Evolutionary conservation across 2,888 invertebrate genomes (phyloP).

Genomic region (Polymixis lichenea): DNA sequence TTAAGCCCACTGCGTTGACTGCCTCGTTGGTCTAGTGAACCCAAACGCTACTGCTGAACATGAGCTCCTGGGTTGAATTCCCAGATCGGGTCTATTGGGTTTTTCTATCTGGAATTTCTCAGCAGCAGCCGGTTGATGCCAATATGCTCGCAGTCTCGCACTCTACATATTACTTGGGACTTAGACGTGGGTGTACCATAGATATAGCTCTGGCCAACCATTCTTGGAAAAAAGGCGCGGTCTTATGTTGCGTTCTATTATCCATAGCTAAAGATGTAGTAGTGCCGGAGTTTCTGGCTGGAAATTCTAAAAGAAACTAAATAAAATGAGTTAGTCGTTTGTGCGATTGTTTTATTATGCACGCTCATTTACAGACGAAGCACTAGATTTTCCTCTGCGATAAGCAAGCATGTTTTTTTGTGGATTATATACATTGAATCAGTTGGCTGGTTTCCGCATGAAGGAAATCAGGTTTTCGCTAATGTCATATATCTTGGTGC

Average conservation of each 20-base stretch:
- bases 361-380: constrained; percentile 10
- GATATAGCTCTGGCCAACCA: too few relatives aligned
- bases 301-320: not conserved
- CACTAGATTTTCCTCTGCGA: constrained; percentile 40
- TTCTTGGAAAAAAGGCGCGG: too few relatives aligned
- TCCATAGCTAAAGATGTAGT: constrained; percentile 1
- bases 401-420: constrained; percentile 30
- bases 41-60: too few relatives aligned
- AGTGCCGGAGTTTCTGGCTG: not conserved
- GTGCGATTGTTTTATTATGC: constrained; percentile 20
- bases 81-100: too few relatives aligned
- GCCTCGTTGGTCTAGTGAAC: too few relatives aligned
- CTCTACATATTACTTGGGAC: too few relatives aligned
- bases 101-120: too few relatives aligned
- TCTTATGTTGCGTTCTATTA: not conserved
- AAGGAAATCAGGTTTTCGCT: constrained; percentile 33
- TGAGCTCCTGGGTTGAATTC: too few relatives aligned
- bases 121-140: too few relatives aligned
- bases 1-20: constrained; percentile 1
- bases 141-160: too few relatives aligned
- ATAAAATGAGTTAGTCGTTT: constrained; percentile 9
- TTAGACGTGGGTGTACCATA: too few relatives aligned
- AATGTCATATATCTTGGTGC: constrained; percentile 6
- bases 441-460: constrained; percentile 27
- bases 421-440: constrained; percentile 17